Percentiles rank a stretch among this genome's conserved stretches.
phyloP scores from a whole-genome alignment of 2,113 vertebrate genomes.

The Symphodus melops region DNA sequence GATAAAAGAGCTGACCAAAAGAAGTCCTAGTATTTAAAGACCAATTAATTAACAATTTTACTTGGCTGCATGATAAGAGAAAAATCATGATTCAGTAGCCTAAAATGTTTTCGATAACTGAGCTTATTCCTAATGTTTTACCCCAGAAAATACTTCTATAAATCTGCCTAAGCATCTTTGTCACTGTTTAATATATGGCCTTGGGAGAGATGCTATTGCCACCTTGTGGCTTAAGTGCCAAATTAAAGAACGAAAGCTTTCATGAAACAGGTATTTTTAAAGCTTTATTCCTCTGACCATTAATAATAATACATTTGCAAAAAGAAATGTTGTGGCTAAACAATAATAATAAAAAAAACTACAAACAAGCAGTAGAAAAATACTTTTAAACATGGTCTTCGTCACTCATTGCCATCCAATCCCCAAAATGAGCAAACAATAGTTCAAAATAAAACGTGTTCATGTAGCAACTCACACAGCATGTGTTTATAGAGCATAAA shows the following conservation, averaged over 20 bases:
- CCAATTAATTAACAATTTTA: conserved; percentile 17
- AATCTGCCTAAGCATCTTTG: conserved; percentile 9
- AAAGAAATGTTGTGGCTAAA: conserved; percentile 11
- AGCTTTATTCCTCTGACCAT: conserved; percentile 41
- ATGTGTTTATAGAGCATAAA: conserved; percentile 89
- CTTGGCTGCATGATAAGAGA: not conserved
- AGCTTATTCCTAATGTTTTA: too few relatives aligned
- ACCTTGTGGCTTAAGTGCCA: conserved; percentile 71
- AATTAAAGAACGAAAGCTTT: not conserved
- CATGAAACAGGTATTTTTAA: not conserved
- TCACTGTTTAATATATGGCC: conserved; percentile 38
- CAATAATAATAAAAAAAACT: conserved; percentile 42
- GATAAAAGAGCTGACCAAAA: conserved; percentile 69
- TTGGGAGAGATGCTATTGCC: conserved; percentile 65
- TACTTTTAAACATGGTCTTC: not conserved
- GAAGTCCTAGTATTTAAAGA: conserved; percentile 19
- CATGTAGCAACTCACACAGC: conserved; percentile 79
- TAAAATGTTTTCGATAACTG: not conserved
- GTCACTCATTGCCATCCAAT: not conserved
- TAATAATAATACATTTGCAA: conserved; percentile 1
- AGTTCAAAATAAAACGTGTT: not conserved
- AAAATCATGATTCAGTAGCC: not conserved
- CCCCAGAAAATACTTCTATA: too few relatives aligned
- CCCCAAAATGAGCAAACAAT: conserved; percentile 13
- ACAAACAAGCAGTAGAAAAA: conserved; percentile 29